phyloP scores from a whole-genome alignment of 1,140 invertebrate species.

The Capitella teleta region DNA sequence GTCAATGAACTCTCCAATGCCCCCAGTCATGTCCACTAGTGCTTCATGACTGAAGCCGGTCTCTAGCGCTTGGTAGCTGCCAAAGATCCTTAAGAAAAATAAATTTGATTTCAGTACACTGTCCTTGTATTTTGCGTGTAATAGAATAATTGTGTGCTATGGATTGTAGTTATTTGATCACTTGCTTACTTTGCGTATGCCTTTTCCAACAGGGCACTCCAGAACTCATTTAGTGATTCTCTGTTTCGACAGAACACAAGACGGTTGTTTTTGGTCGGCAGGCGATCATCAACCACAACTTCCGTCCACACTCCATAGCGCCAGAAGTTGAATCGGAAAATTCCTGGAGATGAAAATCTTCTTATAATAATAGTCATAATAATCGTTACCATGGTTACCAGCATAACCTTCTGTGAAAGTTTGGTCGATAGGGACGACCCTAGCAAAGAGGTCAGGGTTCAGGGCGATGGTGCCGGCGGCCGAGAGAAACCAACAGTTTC shows the following conservation, averaged over 20 bases:
- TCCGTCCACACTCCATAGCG: slow-evolving; percentile 62
- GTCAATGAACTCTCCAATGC: slow-evolving; percentile 44
- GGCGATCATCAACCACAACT: slow-evolving; percentile 57
- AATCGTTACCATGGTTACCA: not conserved
- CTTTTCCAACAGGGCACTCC: slow-evolving; percentile 63
- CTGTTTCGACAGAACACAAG: slow-evolving; percentile 54
- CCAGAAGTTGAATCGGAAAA: slow-evolving; percentile 58
- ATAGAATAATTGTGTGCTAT: not conserved
- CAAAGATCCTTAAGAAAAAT: slow-evolving; percentile 32
- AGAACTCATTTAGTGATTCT: slow-evolving; percentile 57
- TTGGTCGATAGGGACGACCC: slow-evolving; percentile 6
- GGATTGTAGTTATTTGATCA: not conserved
- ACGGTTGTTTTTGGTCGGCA: slow-evolving; percentile 52
- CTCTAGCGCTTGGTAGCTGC: slow-evolving; percentile 45
- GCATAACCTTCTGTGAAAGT: slow-evolving; percentile 5
- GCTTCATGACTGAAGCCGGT: slow-evolving; percentile 47
- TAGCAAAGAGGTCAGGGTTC: not conserved
- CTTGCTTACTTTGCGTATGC: slow-evolving; percentile 61
- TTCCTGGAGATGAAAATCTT: slow-evolving; percentile 11
- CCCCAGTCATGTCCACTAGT: slow-evolving; percentile 48
- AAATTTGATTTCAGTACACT: not conserved
- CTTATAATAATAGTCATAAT: too few species aligned
- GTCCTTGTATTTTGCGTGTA: not conserved
- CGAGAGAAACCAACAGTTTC: slow-evolving; percentile 15
- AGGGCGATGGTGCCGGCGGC: slow-evolving; percentile 6